phyloP scores from a whole-genome alignment of 1,140 invertebrate species.

The Choristoneura fumiferana region DNA sequence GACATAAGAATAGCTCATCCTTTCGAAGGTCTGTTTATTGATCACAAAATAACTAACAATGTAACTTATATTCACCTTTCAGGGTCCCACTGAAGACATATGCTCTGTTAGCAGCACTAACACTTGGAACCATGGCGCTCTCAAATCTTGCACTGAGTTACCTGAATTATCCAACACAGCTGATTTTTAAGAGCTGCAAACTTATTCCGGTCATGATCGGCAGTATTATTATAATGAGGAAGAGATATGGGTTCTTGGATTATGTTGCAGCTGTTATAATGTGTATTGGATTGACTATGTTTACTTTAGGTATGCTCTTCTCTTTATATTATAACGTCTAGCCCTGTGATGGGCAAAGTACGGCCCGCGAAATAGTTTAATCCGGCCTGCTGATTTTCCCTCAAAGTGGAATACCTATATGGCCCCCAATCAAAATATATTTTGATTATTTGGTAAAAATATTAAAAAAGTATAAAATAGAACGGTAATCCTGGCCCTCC shows the following conservation, averaged over 20 bases:
- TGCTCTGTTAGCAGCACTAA: conserved; percentile 89
- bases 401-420: no score
- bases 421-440: no score
- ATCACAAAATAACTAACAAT: no score
- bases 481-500: no score
- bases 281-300: conserved; percentile 95
- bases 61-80: conserved; percentile 54
- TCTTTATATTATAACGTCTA: no score
- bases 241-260: conserved; percentile 91
- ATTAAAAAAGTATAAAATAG: no score
- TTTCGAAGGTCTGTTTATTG: no score
- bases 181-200: conserved; percentile 98
- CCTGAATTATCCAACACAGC: conserved; percentile 95
- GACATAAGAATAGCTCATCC: no score
- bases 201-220: conserved; percentile 96
- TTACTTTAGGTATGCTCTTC: conserved; percentile 82
- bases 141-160: conserved; percentile 97
- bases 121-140: conserved; percentile 96
- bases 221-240: conserved; percentile 94
- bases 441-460: no score
- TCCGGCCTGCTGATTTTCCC: no score
- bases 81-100: conserved; percentile 93
- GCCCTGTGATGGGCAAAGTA: no score
- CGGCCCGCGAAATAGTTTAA: no score
- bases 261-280: conserved; percentile 91